Evolutionary conservation across 2,888 invertebrate genomes (phyloP).

Genomic region (Apodemia zela): DNA sequence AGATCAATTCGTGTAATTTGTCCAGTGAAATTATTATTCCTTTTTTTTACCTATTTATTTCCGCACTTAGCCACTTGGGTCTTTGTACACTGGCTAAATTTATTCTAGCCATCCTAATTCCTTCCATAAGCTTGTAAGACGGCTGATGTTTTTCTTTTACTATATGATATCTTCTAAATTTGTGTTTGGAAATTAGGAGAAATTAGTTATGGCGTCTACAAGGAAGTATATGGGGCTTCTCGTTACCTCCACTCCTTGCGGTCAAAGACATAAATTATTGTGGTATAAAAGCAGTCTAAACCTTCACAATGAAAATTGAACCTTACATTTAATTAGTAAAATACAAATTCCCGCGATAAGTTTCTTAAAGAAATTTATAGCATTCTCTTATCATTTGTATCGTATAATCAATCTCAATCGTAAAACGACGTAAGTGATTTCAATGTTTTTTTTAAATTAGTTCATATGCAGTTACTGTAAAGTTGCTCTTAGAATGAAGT

Average conservation of each 20-base stretch:
- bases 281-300: constrained; percentile 42
- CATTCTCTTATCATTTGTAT: constrained; percentile 45
- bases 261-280: constrained; percentile 54
- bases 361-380: constrained; percentile 40
- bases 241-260: constrained; percentile 32
- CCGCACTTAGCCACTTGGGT: too few species aligned
- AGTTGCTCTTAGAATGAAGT: constrained; percentile 25
- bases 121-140: too few species aligned
- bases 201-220: background rate
- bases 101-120: too few species aligned
- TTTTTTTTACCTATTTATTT: too few species aligned
- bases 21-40: too few species aligned
- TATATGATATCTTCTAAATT: too few species aligned
- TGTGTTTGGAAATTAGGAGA: too few species aligned
- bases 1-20: too few species aligned
- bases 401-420: constrained; percentile 25
- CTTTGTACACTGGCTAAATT: too few species aligned
- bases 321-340: constrained; percentile 22
- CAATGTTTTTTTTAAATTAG: constrained; percentile 20
- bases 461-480: constrained; percentile 15
- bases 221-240: background rate
- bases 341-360: constrained; percentile 31
- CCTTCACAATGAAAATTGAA: constrained; percentile 32
- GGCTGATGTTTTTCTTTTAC: too few species aligned
- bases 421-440: constrained; percentile 35